Evolutionary conservation across 2,797 vertebrate species (phyloP), one percentile per base, ranked within the genome.

Genomic region (Chelon auratus): DNA sequence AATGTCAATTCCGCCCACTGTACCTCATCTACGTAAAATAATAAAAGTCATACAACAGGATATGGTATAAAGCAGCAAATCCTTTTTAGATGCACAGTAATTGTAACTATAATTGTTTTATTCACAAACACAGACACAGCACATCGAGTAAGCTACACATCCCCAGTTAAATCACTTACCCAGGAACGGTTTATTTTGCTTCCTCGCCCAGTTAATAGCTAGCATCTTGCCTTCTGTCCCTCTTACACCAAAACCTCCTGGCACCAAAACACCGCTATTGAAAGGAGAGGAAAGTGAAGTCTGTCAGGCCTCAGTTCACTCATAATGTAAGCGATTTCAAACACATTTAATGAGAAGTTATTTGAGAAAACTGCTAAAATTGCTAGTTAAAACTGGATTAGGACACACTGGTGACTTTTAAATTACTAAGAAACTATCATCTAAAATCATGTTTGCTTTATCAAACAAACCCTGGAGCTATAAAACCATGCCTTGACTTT

Each of bases 181-280:
- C 88, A 99, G 88, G 75, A 97, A 98, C 1, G 97, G 97, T 62
- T 97, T 99, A 80, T 96, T 99, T 92, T 97, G 95, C 81, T 96
- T 97, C 50, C 97, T 95, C 14, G 97, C 97, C 97, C 97, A 99
- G 81, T 91, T 93, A 77, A 98, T 98, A 7, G 97, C 97, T 64
- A 95, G 94, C 59, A 98, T 97, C 91, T 99, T 99, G 60, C 97
- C 97, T 91, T 99, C 97, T 14, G 96, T 99, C n/a, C 97, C 97
- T 76, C 97, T 94, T 72, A 96, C 93, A 66, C 97, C 97, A 87
- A 99, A 99, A 39, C 97, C 97, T 72, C 97, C 97, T 17, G 97
- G 97, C 71, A 99, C 97, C 90, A 99, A 89, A 47, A 99, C 93
- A n/a, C 97, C 97, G 0, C 97, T 99, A 91, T 55, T 59, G 36